Conservation (phyloP, 2,888 invertebrate genomes). For the Hypercompe scribonia region DNA sequence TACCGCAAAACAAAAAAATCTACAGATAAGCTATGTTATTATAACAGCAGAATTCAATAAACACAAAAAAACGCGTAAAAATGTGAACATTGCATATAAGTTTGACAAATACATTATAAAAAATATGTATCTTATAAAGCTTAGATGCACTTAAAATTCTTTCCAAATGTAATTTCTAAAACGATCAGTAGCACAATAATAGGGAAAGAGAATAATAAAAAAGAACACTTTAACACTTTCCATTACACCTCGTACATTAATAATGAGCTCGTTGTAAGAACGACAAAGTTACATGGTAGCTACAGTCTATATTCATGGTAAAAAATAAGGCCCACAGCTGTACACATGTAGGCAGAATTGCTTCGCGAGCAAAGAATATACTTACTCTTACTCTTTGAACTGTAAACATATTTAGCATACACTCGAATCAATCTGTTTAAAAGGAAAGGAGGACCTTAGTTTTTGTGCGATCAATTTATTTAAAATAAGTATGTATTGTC, state of each 20-base stretch:
- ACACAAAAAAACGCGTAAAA: neutral
- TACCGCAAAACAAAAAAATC: neutral
- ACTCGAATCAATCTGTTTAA: too few relatives aligned
- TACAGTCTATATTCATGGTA: conserved; percentile 17
- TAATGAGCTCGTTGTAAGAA: conserved; percentile 37
- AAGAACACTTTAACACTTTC: conserved; percentile 38
- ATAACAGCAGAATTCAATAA: neutral
- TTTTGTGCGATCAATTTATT: neutral
- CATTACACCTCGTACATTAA: conserved; percentile 47
- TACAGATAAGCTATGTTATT: neutral
- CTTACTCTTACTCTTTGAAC: too few relatives aligned
- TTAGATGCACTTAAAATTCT: neutral
- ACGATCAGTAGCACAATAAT: conserved; percentile 13
- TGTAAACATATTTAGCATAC: neutral
- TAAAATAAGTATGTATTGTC: neutral
- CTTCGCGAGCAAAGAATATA: neutral
- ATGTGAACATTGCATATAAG: neutral
- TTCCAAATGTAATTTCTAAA: neutral
- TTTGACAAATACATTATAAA: too few relatives aligned
- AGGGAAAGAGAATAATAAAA: conserved; percentile 42
- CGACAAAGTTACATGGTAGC: conserved; percentile 35
- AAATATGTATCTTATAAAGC: neutral
- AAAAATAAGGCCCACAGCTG: conserved; percentile 9
- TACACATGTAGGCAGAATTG: neutral
- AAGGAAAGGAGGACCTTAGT: too few relatives aligned